Evolutionary conservation across 37 sponge, comb jelly and placozoan genomes (phyloP).

Genomic region (Diacarnus erythraeanus): DNA sequence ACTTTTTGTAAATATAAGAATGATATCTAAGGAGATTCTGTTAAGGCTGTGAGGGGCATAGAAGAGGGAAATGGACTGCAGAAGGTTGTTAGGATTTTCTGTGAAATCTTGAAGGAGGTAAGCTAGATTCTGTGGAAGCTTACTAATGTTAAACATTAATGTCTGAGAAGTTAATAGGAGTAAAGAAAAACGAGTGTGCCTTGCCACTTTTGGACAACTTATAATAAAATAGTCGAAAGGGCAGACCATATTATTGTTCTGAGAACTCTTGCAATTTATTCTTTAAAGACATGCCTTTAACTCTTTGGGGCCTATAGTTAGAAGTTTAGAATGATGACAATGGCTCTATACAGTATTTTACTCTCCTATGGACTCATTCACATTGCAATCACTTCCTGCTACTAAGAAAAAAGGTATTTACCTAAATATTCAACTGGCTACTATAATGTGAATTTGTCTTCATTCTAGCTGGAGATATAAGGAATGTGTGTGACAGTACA

Average conservation of each 20-base stretch:
- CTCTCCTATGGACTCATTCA: slow-evolving; percentile 75
- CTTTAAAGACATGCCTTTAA: slow-evolving; percentile 13
- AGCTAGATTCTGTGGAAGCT: no score
- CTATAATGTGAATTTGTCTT: no score
- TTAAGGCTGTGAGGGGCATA: no score
- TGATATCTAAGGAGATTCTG: no score
- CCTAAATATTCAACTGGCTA: no score
- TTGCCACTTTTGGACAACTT: neutral
- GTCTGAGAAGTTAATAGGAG: no score
- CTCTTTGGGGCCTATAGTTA: slow-evolving; percentile 15
- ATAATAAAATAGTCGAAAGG: slow-evolving; percentile 3
- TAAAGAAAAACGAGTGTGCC: neutral
- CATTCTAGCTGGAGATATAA: neutral
- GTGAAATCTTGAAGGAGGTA: no score
- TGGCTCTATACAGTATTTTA: slow-evolving; percentile 79
- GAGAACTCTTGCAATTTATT: slow-evolving; percentile 30
- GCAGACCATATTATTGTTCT: slow-evolving; percentile 3
- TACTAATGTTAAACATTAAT: no score
- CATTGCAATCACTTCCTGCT: slow-evolving; percentile 80
- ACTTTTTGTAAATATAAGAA: no score
- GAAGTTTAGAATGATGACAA: slow-evolving; percentile 86
- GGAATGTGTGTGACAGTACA: slow-evolving; percentile 47
- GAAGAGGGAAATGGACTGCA: no score
- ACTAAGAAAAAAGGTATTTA: slow-evolving; percentile 49
- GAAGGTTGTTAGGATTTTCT: no score